Evolutionary conservation across 37 sponge, comb jelly and placozoan species (phyloP).

Genomic region (Diacarnus erythraeanus): DNA sequence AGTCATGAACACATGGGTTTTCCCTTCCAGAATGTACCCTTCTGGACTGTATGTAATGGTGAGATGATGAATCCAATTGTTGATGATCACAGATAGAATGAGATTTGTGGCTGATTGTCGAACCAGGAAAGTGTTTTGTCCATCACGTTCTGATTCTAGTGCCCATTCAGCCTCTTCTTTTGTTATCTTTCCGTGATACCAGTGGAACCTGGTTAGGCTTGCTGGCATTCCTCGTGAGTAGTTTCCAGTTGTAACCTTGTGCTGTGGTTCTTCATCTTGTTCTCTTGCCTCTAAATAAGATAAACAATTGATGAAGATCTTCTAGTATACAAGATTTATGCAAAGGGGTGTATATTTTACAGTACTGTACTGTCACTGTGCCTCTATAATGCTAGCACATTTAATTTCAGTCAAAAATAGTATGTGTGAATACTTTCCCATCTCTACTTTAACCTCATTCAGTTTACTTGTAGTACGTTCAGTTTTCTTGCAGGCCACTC

Average conservation of each 20-base stretch:
- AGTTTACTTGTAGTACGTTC: not conserved
- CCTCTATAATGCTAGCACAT: too few relatives aligned
- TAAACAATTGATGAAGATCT: too few relatives aligned
- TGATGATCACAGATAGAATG: not conserved
- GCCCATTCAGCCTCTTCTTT: not conserved
- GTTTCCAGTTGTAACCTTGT: not conserved
- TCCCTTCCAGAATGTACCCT: not conserved
- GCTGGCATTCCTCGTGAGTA: not conserved
- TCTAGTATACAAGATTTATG: too few relatives aligned
- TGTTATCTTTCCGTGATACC: not conserved
- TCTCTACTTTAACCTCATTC: too few relatives aligned
- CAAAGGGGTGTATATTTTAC: too few relatives aligned
- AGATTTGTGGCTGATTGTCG: not conserved
- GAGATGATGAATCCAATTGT: not conserved
- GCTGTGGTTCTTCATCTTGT: too few relatives aligned
- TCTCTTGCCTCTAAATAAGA: too few relatives aligned
- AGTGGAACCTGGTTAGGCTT: not conserved
- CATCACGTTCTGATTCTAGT: not conserved
- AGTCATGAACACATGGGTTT: not conserved
- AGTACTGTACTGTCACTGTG: too few relatives aligned
- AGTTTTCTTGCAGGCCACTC: not conserved
- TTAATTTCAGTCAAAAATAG: too few relatives aligned
- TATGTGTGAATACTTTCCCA: too few relatives aligned
- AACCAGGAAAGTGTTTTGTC: not conserved
- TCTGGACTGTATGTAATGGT: not conserved